Evolutionary conservation across 2,888 invertebrate species (phyloP).

Genomic region (Suillia variegata): DNA sequence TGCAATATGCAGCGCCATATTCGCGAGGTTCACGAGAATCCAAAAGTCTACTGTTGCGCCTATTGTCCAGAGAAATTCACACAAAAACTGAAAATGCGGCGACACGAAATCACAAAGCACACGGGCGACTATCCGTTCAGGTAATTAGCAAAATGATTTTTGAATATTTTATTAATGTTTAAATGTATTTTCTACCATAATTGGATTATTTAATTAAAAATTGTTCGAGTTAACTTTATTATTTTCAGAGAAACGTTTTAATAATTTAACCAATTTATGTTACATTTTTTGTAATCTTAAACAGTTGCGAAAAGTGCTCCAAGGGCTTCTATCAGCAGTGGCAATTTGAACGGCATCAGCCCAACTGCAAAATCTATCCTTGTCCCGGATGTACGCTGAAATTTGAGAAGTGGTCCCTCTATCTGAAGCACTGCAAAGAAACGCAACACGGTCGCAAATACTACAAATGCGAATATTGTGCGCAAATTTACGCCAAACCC

Average conservation of each 20-base stretch:
- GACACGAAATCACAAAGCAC: constrained; percentile 66
- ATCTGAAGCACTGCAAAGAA: constrained; percentile 47
- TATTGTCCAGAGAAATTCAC: constrained; percentile 64
- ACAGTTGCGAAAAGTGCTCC: constrained; percentile 65
- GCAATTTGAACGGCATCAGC: constrained; percentile 63
- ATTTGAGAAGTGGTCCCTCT: constrained; percentile 51
- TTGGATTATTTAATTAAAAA: no score
- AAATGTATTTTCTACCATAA: no score
- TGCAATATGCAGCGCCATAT: constrained; percentile 68
- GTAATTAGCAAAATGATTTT: constrained; percentile 26
- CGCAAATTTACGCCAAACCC: constrained; percentile 63
- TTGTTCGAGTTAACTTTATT: no score
- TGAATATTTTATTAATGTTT: constrained; percentile 8
- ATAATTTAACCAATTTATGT: background rate
- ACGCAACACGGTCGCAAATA: constrained; percentile 60
- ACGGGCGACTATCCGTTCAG: constrained; percentile 59
- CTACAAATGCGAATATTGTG: constrained; percentile 64
- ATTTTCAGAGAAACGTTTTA: no score
- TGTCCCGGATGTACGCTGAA: constrained; percentile 61
- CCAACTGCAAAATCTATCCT: constrained; percentile 47
- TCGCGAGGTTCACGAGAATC: constrained; percentile 62
- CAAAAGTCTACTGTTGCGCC: constrained; percentile 62
- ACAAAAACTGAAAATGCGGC: constrained; percentile 65
- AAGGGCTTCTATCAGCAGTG: constrained; percentile 62
- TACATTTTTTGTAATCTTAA: constrained; percentile 44